phyloP scores from a whole-genome alignment of 2,888 invertebrate species.

The Neoascia interrupta region DNA sequence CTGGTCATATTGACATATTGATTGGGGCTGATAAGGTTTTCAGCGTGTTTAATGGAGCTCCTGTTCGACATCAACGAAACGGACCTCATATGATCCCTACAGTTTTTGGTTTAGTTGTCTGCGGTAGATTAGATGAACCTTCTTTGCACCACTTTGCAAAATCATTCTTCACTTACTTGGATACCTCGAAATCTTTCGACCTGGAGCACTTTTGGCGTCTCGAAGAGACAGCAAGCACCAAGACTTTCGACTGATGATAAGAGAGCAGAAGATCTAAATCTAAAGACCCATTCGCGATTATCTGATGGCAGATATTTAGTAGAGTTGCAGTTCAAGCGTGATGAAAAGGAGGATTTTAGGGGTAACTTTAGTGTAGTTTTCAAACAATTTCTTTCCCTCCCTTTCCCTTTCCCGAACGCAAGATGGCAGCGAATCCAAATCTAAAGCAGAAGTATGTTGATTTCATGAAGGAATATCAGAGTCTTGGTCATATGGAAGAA shows the following conservation, averaged over 20 bases:
- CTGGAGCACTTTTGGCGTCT: not conserved
- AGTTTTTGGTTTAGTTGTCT: too few relatives aligned
- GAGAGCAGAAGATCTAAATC: too few relatives aligned
- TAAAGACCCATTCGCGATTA: not conserved
- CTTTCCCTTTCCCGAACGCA: not conserved
- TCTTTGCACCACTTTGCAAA: too few relatives aligned
- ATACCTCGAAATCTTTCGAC: not conserved
- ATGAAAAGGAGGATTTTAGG: too few relatives aligned
- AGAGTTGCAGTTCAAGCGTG: too few relatives aligned
- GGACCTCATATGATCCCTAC: too few relatives aligned
- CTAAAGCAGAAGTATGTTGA: not conserved
- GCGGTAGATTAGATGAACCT: too few relatives aligned
- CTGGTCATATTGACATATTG: not conserved
- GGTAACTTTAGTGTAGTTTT: too few relatives aligned
- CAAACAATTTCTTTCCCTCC: too few relatives aligned
- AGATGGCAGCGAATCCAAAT: constrained; percentile 1
- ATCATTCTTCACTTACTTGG: not conserved
- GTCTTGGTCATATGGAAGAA: constrained; percentile 36
- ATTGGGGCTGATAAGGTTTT: constrained; percentile 9
- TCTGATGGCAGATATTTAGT: constrained; percentile 13
- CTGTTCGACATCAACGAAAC: not conserved
- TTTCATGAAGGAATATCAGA: constrained; percentile 15
- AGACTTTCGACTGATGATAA: too few relatives aligned
- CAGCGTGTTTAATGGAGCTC: not conserved
- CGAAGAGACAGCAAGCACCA: too few relatives aligned